phyloP scores from a whole-genome alignment of 2,113 vertebrate genomes.

The Nothobranchius furzeri region DNA sequence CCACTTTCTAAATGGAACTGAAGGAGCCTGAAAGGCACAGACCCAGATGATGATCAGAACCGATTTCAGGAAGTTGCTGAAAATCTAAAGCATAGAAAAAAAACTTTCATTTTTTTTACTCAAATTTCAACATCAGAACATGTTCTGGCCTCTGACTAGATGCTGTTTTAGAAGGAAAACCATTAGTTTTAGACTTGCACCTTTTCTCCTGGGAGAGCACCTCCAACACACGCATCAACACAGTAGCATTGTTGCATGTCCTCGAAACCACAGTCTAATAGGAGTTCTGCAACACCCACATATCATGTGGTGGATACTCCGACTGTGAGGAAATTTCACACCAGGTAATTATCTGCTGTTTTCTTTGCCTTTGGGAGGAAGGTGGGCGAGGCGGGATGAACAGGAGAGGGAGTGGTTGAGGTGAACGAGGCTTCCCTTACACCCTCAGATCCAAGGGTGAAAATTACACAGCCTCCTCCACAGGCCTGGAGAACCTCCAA shows the following conservation, averaged over 20 bases:
- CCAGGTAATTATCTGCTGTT: constrained; percentile 73
- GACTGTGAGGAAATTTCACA: constrained; percentile 67
- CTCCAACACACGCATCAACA: constrained; percentile 45
- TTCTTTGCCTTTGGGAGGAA: constrained; percentile 52
- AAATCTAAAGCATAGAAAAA: neutral
- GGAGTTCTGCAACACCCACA: constrained; percentile 56
- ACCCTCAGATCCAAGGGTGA: constrained; percentile 64
- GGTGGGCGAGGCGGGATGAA: constrained; percentile 32
- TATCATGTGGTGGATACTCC: constrained; percentile 20
- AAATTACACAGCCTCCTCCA: constrained; percentile 69
- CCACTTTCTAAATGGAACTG: neutral
- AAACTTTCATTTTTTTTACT: neutral
- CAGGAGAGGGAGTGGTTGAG: constrained; percentile 12
- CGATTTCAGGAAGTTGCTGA: neutral
- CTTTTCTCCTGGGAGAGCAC: constrained; percentile 37
- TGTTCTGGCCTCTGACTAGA: constrained; percentile 1
- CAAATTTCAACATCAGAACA: constrained; percentile 16
- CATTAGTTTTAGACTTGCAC: constrained; percentile 47
- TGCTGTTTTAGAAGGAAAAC: constrained; percentile 19
- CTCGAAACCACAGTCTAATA: constrained; percentile 60
- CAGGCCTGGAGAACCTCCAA: constrained; percentile 58
- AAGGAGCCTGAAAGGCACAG: neutral
- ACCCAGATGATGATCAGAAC: neutral
- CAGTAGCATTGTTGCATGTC: constrained; percentile 36
- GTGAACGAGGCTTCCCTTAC: constrained; percentile 39